These are phyloP conservation scores for Ceyx erithaca DNA, from an alignment of 2,797 vertebrate species.

Conservation along the genomic window DNA sequence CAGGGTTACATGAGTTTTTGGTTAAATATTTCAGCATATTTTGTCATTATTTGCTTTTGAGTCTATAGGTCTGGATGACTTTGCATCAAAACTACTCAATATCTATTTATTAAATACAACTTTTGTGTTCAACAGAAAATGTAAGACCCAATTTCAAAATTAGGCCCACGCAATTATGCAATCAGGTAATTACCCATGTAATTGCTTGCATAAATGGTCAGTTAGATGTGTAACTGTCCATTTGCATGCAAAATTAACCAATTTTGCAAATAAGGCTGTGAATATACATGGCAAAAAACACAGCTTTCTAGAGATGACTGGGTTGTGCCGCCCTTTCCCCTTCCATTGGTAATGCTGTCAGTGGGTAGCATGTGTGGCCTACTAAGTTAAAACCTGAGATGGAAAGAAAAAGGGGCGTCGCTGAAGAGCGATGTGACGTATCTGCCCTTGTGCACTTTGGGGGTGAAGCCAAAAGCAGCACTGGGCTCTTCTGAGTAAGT, in stretches of 20 bases:
- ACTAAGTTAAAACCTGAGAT: not conserved
- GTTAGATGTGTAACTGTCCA: slow-evolving; percentile 49
- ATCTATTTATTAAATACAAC: slow-evolving; percentile 7
- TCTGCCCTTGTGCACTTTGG: rapidly evolving
- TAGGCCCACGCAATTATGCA: slow-evolving; percentile 12
- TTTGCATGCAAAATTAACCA: slow-evolving; percentile 33
- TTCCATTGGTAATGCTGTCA: rapidly evolving
- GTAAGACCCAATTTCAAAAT: slow-evolving; percentile 32
- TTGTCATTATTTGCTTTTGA: not conserved
- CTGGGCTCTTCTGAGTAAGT: not conserved
- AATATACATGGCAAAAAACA: not conserved
- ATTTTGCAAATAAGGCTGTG: not conserved
- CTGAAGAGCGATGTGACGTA: rapidly evolving
- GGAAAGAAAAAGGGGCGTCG: not conserved
- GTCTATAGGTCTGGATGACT: not conserved
- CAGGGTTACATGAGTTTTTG: not conserved
- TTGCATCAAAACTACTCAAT: not conserved
- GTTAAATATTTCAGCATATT: not conserved
- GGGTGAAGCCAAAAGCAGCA: not conserved
- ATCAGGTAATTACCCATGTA: slow-evolving; percentile 16
- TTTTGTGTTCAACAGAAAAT: not conserved
- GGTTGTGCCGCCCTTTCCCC: not conserved
- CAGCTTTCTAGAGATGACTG: not conserved
- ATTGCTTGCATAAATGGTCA: slow-evolving; percentile 55
- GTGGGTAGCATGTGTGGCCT: not conserved